Evolutionary conservation across 2,797 vertebrate species (phyloP).

Genomic region (Telmatherina bonti): DNA sequence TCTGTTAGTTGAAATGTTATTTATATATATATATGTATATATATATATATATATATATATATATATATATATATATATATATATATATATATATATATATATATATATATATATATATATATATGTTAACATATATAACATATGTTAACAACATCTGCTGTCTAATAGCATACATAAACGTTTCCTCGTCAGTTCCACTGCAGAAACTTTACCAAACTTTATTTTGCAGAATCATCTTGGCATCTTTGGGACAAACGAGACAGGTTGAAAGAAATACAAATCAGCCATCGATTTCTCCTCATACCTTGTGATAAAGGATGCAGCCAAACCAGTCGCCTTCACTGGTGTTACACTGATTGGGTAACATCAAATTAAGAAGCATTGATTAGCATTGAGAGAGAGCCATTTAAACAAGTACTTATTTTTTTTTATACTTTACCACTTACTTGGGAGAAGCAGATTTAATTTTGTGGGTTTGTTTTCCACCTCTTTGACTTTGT

Average conservation of each 20-base stretch:
- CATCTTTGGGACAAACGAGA: too few relatives aligned
- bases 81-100: too few relatives aligned
- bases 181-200: background rate
- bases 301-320: background rate
- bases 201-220: too few relatives aligned
- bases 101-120: too few relatives aligned
- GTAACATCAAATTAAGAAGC: background rate
- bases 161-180: background rate
- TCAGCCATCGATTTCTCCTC: background rate
- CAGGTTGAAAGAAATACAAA: background rate
- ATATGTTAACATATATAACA: background rate
- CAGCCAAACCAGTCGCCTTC: background rate
- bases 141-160: background rate
- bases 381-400: slow-evolving; percentile 2
- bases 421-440: background rate
- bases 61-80: too few relatives aligned
- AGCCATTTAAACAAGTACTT: background rate
- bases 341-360: background rate
- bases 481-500: background rate
- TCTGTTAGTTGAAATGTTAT: too few relatives aligned
- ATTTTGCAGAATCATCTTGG: too few relatives aligned
- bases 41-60: too few relatives aligned
- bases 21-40: too few relatives aligned
- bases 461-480: background rate
- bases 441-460: background rate